A percentile compares a stretch with the other conserved stretches of the same genome.
These are phyloP conservation scores for Drosophila pachea DNA, from an alignment of 1,140 invertebrate genomes.

Conservation along the genomic window DNA sequence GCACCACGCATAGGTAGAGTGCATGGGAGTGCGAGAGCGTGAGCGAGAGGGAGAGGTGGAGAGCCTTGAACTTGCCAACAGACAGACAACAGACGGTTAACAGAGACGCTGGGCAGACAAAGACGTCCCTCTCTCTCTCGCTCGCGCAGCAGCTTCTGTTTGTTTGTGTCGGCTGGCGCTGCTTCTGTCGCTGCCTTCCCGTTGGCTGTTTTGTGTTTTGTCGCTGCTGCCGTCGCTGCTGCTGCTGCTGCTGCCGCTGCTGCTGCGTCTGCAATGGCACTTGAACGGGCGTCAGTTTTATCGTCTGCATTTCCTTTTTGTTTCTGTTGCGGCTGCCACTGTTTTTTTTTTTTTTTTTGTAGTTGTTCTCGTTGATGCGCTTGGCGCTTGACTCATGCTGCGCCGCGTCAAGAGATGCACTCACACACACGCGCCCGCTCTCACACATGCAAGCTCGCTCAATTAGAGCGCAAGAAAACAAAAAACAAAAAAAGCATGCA, in stretches of 20 bases:
- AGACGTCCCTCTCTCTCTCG: constrained; percentile 1
- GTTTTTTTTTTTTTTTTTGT: too few relatives aligned
- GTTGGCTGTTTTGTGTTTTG: constrained; percentile 30
- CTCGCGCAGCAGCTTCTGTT: constrained; percentile 22
- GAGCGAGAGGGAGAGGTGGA: not conserved
- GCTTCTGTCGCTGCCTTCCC: constrained; percentile 24
- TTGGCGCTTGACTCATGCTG: constrained; percentile 76
- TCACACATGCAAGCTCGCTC: constrained; percentile 14
- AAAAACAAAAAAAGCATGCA: constrained; percentile 2
- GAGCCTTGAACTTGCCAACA: constrained; percentile 51
- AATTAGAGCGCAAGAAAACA: constrained; percentile 21
- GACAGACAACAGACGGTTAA: constrained; percentile 22
- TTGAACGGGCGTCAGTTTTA: constrained; percentile 51
- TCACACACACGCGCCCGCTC: constrained; percentile 19
- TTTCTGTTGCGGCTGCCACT: constrained; percentile 24
- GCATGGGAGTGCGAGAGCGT: not conserved
- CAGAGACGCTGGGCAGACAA: constrained; percentile 6
- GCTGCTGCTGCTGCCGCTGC: not conserved
- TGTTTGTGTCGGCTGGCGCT: constrained; percentile 12
- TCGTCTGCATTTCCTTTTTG: constrained; percentile 48
- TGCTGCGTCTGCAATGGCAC: constrained; percentile 39
- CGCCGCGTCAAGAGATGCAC: constrained; percentile 50
- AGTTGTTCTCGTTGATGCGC: constrained; percentile 25
- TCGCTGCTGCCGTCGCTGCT: not conserved
- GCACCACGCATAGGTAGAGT: not conserved